Evolutionary conservation across 2,888 invertebrate genomes (phyloP), one percentile per base, ranked within the genome.

Genomic region (Phaedon cochleariae): DNA sequence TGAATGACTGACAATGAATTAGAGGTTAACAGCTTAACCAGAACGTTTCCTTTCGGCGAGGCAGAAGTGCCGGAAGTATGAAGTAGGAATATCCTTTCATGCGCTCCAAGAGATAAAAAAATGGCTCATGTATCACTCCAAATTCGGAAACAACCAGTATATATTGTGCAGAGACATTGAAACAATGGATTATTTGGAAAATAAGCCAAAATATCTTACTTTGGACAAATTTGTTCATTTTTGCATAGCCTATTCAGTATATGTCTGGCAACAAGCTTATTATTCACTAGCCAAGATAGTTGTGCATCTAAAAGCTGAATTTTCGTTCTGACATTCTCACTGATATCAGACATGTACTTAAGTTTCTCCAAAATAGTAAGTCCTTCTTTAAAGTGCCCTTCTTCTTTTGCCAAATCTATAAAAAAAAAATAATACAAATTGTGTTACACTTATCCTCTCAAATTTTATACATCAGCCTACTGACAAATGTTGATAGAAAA

Each of bases 271-370:
- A 87, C 83, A 59, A 85, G 80, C 52, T 84, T 81, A 72, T 89
- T 87, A 22, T 86, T 85, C 51, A 84, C 83, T 41, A 80, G 81
- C 85, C 88, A 86, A 70, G 85, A 81, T 73, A 88, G 76, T 75
- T 86, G 79, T 52, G 87, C 89, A 76, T 90, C 87, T 74, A 88
- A 87, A 20, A 90, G 81, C 37, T 85, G 80, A 20, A 86, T 80
- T 72, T 83, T 81, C 7, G 83, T 81, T 57, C 83, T 79, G 22
- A 85, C 76, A 51, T 85, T 78, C 0, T 76, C 69, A 0, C 83
- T 77, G 6, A 85, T 71, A 48, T 84, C 74, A 0, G 73, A 62
- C 21, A 82, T 71, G 10, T 73, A 67, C 62, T 85, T 84, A 0
- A 87, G 84, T 22, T 84, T 81, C 9, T 84, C 84, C 51, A 89